phyloP scores from a whole-genome alignment of 2,888 invertebrate genomes.

The Philereme vetulata region DNA sequence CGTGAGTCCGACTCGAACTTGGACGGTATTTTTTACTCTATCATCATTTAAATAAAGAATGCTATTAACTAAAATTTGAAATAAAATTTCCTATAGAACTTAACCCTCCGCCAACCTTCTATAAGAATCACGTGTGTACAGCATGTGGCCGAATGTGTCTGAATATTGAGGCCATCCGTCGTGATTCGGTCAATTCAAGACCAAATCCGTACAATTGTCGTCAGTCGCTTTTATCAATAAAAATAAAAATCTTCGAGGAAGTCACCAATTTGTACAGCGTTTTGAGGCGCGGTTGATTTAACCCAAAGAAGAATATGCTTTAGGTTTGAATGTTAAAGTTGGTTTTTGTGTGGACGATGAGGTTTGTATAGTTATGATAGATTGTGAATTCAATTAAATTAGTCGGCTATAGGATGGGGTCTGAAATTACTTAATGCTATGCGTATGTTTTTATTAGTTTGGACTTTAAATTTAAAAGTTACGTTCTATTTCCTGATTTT shows the following conservation, averaged over 20 bases:
- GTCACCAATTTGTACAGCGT: slow-evolving; percentile 69
- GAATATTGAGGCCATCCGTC: slow-evolving; percentile 45
- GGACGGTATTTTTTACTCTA: too few species aligned
- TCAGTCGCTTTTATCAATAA: slow-evolving; percentile 77
- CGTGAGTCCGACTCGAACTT: too few species aligned
- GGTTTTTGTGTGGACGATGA: slow-evolving; percentile 21
- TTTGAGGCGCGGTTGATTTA: slow-evolving; percentile 18
- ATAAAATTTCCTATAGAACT: background rate
- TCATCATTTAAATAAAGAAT: background rate
- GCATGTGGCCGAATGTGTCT: slow-evolving; percentile 33
- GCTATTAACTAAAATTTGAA: slow-evolving; percentile 5
- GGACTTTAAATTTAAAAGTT: slow-evolving; percentile 28
- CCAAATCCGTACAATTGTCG: slow-evolving; percentile 77
- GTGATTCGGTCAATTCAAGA: slow-evolving; percentile 70
- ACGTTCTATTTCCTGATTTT: slow-evolving; percentile 33
- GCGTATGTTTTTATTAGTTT: slow-evolving; percentile 45
- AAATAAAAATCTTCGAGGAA: slow-evolving; percentile 80
- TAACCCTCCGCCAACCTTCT: slow-evolving; percentile 15
- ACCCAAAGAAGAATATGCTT: slow-evolving; percentile 37
- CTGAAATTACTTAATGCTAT: slow-evolving; percentile 27
- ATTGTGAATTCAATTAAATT: slow-evolving; percentile 71
- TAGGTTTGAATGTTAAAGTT: slow-evolving; percentile 18
- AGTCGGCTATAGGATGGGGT: slow-evolving; percentile 56
- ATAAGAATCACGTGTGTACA: slow-evolving; percentile 17
- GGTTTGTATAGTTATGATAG: slow-evolving; percentile 42